Evolutionary conservation across 2,113 vertebrate species (phyloP).

Genomic region (Oceanodroma tethys): DNA sequence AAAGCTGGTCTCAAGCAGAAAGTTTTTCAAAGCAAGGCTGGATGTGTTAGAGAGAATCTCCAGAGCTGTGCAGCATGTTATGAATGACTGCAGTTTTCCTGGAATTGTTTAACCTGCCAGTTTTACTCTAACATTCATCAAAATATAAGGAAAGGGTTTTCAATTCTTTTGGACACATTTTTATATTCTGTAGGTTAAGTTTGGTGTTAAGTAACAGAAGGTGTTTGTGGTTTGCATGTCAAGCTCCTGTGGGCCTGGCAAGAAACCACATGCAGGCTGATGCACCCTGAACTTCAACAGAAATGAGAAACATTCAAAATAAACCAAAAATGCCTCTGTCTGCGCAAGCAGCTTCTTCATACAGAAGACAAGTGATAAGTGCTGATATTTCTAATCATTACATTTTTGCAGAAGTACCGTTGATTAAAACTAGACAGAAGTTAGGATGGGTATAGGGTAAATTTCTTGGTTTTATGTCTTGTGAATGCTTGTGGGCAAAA

Average conservation of each 20-base stretch:
- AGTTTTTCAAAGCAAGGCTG: neutral
- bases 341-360: neutral
- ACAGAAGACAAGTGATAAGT: neutral
- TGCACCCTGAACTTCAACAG: neutral
- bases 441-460: neutral
- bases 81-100: neutral
- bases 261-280: neutral
- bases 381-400: neutral
- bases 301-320: neutral
- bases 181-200: neutral
- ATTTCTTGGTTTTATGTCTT: neutral
- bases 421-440: neutral
- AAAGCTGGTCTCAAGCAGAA: neutral
- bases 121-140: neutral
- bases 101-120: neutral
- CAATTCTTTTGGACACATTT: neutral
- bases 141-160: neutral
- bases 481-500: neutral
- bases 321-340: neutral
- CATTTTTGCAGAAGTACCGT: neutral
- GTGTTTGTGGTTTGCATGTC: constrained; percentile 34
- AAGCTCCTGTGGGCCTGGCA: neutral
- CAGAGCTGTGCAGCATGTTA: neutral
- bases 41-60: neutral
- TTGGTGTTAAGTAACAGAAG: neutral